Percentiles rank a stretch among this genome's conserved stretches.
Conservation (phyloP, 2,888 invertebrate genomes). For the Diachrysia chrysitis region DNA sequence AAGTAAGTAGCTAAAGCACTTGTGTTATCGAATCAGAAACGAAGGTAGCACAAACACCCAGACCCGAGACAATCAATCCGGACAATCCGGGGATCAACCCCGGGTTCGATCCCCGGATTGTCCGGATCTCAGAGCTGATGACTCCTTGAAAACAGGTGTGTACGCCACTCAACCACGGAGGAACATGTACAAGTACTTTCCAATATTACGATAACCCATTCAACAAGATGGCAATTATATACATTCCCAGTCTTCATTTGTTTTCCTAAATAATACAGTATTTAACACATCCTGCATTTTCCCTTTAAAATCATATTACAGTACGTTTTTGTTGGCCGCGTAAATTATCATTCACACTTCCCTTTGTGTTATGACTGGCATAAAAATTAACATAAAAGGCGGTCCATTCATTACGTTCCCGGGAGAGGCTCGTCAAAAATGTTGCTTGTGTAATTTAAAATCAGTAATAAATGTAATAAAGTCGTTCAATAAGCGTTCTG, state of each 20-base stretch:
- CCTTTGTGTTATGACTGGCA: conserved; percentile 35
- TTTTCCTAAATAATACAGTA: conserved; percentile 11
- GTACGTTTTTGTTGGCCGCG: conserved; percentile 31
- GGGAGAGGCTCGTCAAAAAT: conserved; percentile 28
- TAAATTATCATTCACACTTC: conserved; percentile 35
- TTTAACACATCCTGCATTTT: conserved; percentile 20
- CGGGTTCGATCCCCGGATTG: too few species aligned
- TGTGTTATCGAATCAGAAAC: too few species aligned
- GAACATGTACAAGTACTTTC: too few species aligned
- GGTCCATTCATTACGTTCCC: conserved; percentile 32
- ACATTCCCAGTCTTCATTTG: conserved; percentile 2
- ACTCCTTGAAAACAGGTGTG: too few species aligned
- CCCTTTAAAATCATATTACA: conserved; percentile 26
- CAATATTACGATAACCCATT: not conserved
- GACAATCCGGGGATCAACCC: too few species aligned
- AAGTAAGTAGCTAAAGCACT: too few species aligned
- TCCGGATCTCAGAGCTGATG: too few species aligned
- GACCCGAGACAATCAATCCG: too few species aligned
- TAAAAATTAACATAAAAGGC: conserved; percentile 48
- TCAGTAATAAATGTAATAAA: conserved; percentile 46
- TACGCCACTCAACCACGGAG: too few species aligned
- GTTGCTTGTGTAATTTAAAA: conserved; percentile 41
- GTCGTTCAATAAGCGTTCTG: conserved; percentile 36
- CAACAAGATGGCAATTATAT: not conserved
- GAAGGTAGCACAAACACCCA: too few species aligned